Evolutionary conservation across 2,888 invertebrate genomes (phyloP).

Genomic region (Drosophila cracens): DNA sequence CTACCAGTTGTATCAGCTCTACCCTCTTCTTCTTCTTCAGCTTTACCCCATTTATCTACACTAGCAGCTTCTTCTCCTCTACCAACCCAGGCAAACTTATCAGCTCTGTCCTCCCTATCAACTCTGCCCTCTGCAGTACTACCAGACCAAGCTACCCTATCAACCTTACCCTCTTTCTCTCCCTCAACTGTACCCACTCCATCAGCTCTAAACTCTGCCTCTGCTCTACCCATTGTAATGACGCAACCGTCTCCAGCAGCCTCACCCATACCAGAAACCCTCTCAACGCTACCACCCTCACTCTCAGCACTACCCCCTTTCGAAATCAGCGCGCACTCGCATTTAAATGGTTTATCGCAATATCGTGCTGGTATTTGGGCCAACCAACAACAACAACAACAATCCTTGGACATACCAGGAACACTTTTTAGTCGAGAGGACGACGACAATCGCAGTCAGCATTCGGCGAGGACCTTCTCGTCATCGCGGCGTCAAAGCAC

Average conservation of each 20-base stretch:
- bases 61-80: background rate
- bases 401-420: conserved; percentile 90
- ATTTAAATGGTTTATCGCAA: conserved; percentile 11
- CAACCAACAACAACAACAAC: conserved; percentile 63
- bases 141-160: background rate
- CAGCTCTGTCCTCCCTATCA: background rate
- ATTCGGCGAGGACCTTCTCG: conserved; percentile 94
- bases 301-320: background rate
- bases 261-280: background rate
- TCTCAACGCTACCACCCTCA: background rate
- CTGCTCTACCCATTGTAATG: background rate
- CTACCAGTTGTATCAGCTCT: background rate
- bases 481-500: conserved; percentile 95
- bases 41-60: background rate
- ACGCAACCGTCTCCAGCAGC: background rate
- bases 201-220: background rate
- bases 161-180: background rate
- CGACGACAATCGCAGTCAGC: conserved; percentile 94
- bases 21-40: no score
- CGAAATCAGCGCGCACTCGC: background rate
- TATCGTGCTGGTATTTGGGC: conserved; percentile 87
- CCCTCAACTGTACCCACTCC: background rate
- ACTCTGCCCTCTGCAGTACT: background rate
- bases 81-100: background rate
- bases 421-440: conserved; percentile 86